Base-by-base conservation (phyloP, 2,113 vertebrate species). In the Anguilla japonica region DNA sequence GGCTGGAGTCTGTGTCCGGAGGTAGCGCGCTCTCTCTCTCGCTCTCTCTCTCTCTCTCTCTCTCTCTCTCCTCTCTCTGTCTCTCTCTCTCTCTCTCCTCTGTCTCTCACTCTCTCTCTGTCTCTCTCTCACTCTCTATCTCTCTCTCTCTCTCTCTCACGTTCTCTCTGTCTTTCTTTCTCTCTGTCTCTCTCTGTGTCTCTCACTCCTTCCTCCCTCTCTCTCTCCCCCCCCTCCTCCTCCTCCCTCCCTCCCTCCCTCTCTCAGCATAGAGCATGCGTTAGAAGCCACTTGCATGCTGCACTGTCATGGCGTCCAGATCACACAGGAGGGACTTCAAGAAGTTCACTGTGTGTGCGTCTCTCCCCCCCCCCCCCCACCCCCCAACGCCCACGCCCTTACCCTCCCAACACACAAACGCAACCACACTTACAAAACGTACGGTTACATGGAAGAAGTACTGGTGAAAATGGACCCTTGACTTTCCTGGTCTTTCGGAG, bases 1-100 rank as follows among this genome's bases (percentile, higher is more conserved):
- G 98, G 98, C 96, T 99, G 97, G 97, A 99, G 93, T 97, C 97
- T 57, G 93, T 99, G 94, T 96, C 97, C 89, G 96, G 97, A 99
- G 98, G 98, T 99, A 99, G 98, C 96, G 85, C 94, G 91, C 43
- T 46, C 43, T 46, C 43, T 91, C 85, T 43, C 0, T 41, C 50
- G 80, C 88, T 93, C 91, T 46, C 6, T 50, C 50, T 53, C 8
- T 53, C 7, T 53, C 13, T 53, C 50, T 53, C 11, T 13, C 11
- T 53, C 50, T 53, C 50, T 14, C 50, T 53, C 50, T 53, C 50
- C 50, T 14, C 50, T 53, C 50, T 18, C 29, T 46, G 5, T 15
- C 78, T 43, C 41, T 81, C 22, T 63, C 41, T 34, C 90, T 53
- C 89, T 91, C 0, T 89, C 7, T 14, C 34, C 29, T 53, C 8